These are phyloP conservation scores for Darevskia mixta DNA, from an alignment of 2,797 vertebrate genomes.

Conservation along the genomic window DNA sequence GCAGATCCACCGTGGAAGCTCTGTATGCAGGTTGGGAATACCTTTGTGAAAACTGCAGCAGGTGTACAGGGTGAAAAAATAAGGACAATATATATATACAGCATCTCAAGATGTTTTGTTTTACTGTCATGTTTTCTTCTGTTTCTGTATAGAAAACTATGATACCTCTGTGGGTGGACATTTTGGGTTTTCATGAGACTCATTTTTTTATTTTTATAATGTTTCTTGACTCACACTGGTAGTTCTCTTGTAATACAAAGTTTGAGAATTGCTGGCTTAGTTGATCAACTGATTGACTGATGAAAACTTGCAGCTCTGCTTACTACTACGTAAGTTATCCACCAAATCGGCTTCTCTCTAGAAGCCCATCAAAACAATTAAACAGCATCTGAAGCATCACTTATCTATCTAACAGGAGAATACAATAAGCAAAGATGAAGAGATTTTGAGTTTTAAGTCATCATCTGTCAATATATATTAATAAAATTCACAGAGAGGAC, in stretches of 20 bases:
- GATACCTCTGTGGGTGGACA: not conserved
- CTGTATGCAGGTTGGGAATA: not conserved
- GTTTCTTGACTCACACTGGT: not conserved
- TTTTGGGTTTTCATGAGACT: not conserved
- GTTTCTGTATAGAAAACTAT: not conserved
- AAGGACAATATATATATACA: not conserved
- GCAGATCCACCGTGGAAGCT: not conserved
- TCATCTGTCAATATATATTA: not conserved
- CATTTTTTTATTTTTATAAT: not conserved
- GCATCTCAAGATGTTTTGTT: not conserved
- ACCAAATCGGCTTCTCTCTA: not conserved
- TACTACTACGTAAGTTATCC: not conserved
- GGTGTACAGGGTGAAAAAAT: not conserved
- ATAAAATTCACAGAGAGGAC: slow-evolving; percentile 43
- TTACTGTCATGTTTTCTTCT: not conserved
- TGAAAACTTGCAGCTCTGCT: not conserved
- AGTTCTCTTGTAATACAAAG: not conserved
- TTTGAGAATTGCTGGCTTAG: not conserved
- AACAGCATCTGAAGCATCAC: not conserved
- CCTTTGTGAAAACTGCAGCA: not conserved
- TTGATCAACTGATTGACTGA: slow-evolving; percentile 7
- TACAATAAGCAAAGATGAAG: not conserved
- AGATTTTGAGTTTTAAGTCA: slow-evolving; percentile 6
- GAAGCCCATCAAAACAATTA: slow-evolving; percentile 1
- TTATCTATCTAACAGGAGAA: not conserved